Conservation (phyloP, 2,888 invertebrate genomes). For the Cerastis rubricosa region DNA sequence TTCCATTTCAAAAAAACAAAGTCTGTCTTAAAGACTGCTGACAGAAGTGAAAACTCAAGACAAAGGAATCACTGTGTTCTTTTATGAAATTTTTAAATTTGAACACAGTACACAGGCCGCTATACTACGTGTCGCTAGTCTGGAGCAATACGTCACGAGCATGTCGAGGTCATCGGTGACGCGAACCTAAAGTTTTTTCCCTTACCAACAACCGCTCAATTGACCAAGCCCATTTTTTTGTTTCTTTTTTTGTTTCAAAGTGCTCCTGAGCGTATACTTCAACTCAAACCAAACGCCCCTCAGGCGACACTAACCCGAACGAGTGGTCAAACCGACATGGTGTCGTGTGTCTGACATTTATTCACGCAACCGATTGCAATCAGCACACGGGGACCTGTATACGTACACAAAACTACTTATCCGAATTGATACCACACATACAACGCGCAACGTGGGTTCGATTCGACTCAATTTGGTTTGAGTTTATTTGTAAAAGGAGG, state of each 20-base stretch:
- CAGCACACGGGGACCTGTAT: background rate
- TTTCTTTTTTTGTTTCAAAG: background rate
- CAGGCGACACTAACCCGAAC: background rate
- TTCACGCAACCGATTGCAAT: background rate
- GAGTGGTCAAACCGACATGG: background rate
- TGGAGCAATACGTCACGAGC: too few species aligned
- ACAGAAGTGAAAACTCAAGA: too few species aligned
- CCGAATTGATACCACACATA: background rate
- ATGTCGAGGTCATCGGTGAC: too few species aligned
- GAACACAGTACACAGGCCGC: too few species aligned
- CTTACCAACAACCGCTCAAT: too few species aligned
- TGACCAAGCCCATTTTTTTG: background rate
- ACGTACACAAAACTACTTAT: background rate
- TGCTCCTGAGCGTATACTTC: background rate
- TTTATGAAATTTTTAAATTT: too few species aligned
- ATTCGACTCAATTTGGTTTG: constrained; percentile 2
- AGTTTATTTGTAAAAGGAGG: background rate
- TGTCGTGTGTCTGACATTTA: background rate
- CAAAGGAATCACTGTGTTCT: too few species aligned
- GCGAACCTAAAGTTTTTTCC: too few species aligned
- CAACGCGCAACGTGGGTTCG: background rate
- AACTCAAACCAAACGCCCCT: background rate
- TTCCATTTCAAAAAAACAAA: too few species aligned
- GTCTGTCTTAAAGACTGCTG: too few species aligned
- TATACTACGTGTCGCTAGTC: too few species aligned